These are phyloP conservation scores for Aulostomus chinensis DNA, from an alignment of 2,797 vertebrate genomes.

Conservation along the genomic window DNA sequence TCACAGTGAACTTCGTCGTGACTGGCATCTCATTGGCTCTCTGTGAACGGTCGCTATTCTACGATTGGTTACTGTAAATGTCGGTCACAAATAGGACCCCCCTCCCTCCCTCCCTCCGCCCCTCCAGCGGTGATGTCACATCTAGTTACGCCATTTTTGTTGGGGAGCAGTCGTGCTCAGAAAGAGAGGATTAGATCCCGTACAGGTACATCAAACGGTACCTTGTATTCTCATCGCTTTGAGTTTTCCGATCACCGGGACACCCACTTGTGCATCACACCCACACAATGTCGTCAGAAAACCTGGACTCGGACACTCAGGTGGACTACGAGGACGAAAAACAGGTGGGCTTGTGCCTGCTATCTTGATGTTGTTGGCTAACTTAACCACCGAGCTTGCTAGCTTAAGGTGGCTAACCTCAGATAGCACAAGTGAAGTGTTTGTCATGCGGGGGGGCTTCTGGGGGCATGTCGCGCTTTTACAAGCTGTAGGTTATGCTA, in stretches of 20 bases:
- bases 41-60: accelerated
- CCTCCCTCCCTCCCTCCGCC: not conserved
- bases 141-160: conserved; percentile 80
- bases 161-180: conserved; percentile 71
- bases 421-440: conserved; percentile 48
- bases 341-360: conserved; percentile 75
- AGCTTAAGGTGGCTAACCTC: conserved; percentile 50
- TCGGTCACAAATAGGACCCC: conserved; percentile 13
- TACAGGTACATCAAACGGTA: conserved; percentile 46
- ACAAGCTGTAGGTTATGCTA: not conserved
- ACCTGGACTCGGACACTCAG: conserved; percentile 79
- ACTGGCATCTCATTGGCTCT: conserved; percentile 34
- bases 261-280: conserved; percentile 30
- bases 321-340: conserved; percentile 82
- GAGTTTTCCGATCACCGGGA: conserved; percentile 29
- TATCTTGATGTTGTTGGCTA: conserved; percentile 55
- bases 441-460: no score
- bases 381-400: conserved; percentile 47
- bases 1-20: not conserved
- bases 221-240: conserved; percentile 8
- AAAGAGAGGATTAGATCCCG: conserved; percentile 56
- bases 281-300: conserved; percentile 78
- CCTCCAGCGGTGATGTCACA: conserved; percentile 66
- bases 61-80: conserved; percentile 71
- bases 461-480: not conserved